Base-by-base conservation (phyloP, 1,140 invertebrate genomes). In the Eulimnadia texana region DNA sequence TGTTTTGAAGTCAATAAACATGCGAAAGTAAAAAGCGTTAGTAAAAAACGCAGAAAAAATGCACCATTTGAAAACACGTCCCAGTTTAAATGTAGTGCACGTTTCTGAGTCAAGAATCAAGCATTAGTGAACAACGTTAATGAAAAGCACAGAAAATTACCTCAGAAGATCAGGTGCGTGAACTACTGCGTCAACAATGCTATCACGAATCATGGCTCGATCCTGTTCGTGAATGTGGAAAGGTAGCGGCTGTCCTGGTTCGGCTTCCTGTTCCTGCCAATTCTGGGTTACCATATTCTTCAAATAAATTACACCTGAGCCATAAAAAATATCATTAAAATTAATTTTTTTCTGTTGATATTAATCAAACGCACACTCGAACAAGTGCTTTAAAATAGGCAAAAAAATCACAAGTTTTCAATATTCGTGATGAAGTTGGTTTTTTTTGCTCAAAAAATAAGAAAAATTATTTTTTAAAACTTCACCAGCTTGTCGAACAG, bases 181-280 rank as follows among this genome's bases (percentile, higher is more conserved):
- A 49, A 98, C 87, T 61, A 97, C 85, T 56, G 93, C 92, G 75
- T 98, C 93, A 27, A 99, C 87, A 71, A 99, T 90, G 23, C 86
- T 81, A 70, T 95, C 86, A 61, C 95, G 79, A 65, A 99, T 90
- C 77, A 94, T 84, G 28, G 86, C 84, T 66, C 93, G 80, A 74
- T 99, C 97, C 72, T 98, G 92, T 74, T 99, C 96, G 68, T 96
- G 92, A 68, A 98, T 85, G 63, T 80, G 84, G 74, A 95, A 98
- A 29, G 83, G 82, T 25, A 85, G 76, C 1, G 84, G 82, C 50
- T 85, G 84, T 24, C 82, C 80, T 56, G 75, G 70, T 65, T 86
- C 81, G n/a, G 77, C 73, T 50, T 76, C 76, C 69, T 94, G 90
- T 64, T 86, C 84, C 63, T 92, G 87, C 96, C 96, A 99, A 73